Evolutionary conservation across 2,797 vertebrate genomes (phyloP).

Genomic region (Enteromius fasciolatus): DNA sequence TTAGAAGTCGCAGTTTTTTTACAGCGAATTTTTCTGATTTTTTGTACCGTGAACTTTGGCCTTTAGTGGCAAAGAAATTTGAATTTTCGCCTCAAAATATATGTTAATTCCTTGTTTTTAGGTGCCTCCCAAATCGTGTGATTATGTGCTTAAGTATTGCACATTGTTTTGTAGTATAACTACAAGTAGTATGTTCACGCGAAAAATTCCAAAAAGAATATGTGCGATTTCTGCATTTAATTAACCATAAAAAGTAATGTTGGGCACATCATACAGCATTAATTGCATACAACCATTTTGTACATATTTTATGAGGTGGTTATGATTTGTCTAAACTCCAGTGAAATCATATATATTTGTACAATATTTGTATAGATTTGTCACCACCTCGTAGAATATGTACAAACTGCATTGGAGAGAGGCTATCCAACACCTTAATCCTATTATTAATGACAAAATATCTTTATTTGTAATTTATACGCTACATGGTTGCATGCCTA

Average conservation of each 20-base stretch:
- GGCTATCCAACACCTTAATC: neutral
- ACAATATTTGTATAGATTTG: no score
- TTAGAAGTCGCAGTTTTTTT: no score
- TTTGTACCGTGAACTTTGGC: neutral
- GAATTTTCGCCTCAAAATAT: neutral
- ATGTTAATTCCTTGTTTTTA: neutral
- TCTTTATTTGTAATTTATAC: neutral
- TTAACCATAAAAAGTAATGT: neutral
- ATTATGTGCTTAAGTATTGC: neutral
- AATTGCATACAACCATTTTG: no score
- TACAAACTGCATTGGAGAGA: neutral
- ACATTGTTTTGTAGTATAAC: neutral
- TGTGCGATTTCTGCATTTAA: neutral
- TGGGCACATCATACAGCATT: neutral
- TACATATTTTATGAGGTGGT: no score
- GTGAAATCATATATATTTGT: no score
- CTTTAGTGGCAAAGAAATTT: neutral
- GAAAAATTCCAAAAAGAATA: neutral
- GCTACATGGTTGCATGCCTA: neutral
- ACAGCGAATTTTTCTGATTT: no score
- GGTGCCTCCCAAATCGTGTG: neutral
- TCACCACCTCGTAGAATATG: no score
- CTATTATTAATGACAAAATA: neutral
- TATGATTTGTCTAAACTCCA: no score
- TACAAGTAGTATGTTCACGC: neutral